phyloP scores from a whole-genome alignment of 2,113 vertebrate genomes.

The Nannospalax galili region DNA sequence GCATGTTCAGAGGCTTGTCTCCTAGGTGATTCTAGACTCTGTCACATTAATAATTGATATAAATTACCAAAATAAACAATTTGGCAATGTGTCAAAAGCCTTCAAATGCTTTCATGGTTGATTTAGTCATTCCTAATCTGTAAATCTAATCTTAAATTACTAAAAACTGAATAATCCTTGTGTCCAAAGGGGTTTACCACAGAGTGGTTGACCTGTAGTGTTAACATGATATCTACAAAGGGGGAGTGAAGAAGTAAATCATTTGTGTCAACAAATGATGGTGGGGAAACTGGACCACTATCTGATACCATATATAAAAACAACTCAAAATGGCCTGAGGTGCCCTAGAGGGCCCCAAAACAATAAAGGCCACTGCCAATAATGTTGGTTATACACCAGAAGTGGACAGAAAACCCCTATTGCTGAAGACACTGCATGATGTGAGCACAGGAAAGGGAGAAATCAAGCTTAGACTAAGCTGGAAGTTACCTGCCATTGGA shows the following conservation, averaged over 20 bases:
- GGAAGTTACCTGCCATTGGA: too few relatives aligned
- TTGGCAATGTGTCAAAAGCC: neutral
- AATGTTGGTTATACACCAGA: too few relatives aligned
- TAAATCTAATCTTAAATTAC: neutral
- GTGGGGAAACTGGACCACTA: neutral
- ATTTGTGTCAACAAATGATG: slow-evolving; percentile 39
- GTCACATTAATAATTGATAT: too few relatives aligned
- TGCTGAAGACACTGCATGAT: too few relatives aligned
- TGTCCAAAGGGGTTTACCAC: neutral
- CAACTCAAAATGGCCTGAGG: slow-evolving; percentile 9
- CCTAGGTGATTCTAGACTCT: too few relatives aligned
- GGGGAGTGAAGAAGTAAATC: neutral
- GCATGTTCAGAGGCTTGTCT: too few relatives aligned
- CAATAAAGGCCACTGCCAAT: too few relatives aligned
- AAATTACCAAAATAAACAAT: neutral
- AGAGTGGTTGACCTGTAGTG: neutral
- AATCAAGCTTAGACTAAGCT: too few relatives aligned
- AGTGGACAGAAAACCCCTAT: too few relatives aligned
- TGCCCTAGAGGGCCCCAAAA: too few relatives aligned
- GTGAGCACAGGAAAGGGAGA: too few relatives aligned
- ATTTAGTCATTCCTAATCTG: slow-evolving; percentile 9
- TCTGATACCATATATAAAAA: neutral
- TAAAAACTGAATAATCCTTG: neutral
- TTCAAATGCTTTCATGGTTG: neutral
- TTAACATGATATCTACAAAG: neutral